phyloP scores from a whole-genome alignment of 2,797 vertebrate genomes.

The Percopsis omiscomaycus region DNA sequence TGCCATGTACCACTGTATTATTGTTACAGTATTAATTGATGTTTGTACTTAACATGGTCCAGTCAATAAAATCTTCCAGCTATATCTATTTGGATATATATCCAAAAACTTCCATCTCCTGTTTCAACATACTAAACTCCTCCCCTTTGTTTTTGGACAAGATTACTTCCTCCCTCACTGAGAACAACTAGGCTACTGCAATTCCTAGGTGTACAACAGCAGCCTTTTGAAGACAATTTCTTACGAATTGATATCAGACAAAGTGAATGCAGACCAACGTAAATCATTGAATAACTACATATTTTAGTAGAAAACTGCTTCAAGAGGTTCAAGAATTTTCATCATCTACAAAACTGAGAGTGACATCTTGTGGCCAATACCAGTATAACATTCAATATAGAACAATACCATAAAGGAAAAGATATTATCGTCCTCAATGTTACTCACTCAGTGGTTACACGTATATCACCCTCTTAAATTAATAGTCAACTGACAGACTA shows the following conservation, averaged over 20 bases:
- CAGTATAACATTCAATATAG: slow-evolving; percentile 19
- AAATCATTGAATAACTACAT: slow-evolving; percentile 6
- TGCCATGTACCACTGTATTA: no score
- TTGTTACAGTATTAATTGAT: no score
- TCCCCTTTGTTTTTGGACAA: slow-evolving; percentile 18
- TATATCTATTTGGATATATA: no score
- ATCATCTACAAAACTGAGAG: slow-evolving; percentile 17
- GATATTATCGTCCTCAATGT: background rate
- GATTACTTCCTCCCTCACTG: slow-evolving; percentile 7
- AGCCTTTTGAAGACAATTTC: slow-evolving; percentile 4
- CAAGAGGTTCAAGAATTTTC: background rate
- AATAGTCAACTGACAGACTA: slow-evolving; percentile 8
- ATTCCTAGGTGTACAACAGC: slow-evolving; percentile 5
- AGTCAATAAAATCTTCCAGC: no score
- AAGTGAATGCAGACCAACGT: slow-evolving; percentile 1
- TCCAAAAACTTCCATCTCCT: background rate
- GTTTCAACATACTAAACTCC: slow-evolving; percentile 14
- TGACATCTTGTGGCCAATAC: slow-evolving; percentile 62
- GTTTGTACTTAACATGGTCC: no score
- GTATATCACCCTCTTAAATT: slow-evolving; percentile 5
- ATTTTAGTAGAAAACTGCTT: background rate
- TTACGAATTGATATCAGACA: background rate
- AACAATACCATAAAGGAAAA: background rate
- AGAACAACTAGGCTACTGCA: slow-evolving; percentile 7
- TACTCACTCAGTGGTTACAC: slow-evolving; percentile 8